Base-by-base conservation (phyloP, 2,888 invertebrate genomes). In the Agonopterix alstromeriana region DNA sequence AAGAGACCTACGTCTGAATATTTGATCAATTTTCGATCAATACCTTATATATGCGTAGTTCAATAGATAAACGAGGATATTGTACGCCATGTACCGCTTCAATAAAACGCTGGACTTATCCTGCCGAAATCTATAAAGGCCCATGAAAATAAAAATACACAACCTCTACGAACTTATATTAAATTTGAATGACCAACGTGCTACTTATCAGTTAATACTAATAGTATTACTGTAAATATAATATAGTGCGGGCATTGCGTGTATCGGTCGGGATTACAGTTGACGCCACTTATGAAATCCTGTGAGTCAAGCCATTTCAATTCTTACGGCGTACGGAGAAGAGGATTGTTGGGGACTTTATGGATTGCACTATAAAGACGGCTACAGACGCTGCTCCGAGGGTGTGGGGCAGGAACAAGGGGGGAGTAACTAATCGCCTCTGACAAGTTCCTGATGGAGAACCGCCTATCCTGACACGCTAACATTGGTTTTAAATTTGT, bases 171-270 rank as follows among this genome's bases (percentile, higher is more conserved):
- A 17, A 17, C 17, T 17, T 17, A 17, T 2, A 17, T 2, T 17
- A 17, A 2, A 3, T 17, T 17, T 17, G 0, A 17, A 17, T 17
- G 17, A 10, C 8, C 38, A 38, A 38, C 8, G 10, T 38, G 38
- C 38, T 10, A 17, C 10, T 38, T n/a, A 38, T 38, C 10, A 10
- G 10, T n/a, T 38, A n/a, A 38, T n/a, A 38, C 10, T 38, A 38
- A 38, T 38, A 38, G 10, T 4, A n/a, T 38, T n/a, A 38, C 10
- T 38, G 10, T 38, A 38, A 38, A 17, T 17, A 17, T 17, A 17
- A 17, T 17, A 17, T 17, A 17, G 77, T 83, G 82, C 82, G 84
- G 84, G 84, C 58, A 49, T 75, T 69, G 79, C 78, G 82, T 82
- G 83, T 68, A 58, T 45, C 10, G 53, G 62, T 48, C 2, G 17